phyloP scores from a whole-genome alignment of 1,140 invertebrate species.

The Drosophila mayri region DNA sequence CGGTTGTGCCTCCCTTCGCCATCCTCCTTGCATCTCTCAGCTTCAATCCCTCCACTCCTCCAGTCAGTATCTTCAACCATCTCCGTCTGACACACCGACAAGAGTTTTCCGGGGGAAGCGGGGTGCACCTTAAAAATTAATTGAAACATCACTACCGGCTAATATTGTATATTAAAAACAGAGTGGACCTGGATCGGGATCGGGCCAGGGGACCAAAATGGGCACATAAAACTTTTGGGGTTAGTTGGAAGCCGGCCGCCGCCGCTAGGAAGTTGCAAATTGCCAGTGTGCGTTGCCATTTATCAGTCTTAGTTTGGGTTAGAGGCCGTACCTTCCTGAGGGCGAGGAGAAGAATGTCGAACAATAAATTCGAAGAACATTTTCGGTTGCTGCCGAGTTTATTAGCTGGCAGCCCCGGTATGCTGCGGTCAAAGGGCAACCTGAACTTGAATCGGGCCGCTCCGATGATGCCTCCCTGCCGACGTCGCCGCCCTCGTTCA shows the following conservation, averaged over 20 bases:
- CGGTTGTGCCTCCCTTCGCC: conserved; percentile 43
- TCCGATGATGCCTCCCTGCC: background rate
- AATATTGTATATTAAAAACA: conserved; percentile 77
- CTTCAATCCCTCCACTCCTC: background rate
- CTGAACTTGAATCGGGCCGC: conserved; percentile 33
- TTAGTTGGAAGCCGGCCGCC: background rate
- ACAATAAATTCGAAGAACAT: conserved; percentile 77
- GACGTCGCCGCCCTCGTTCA: conserved; percentile 28
- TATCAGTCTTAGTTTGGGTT: conserved; percentile 71
- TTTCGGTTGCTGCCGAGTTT: conserved; percentile 65
- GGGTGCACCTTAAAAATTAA: conserved; percentile 76
- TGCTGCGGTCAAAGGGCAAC: conserved; percentile 71
- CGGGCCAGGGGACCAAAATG: conserved; percentile 8
- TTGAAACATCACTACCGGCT: conserved; percentile 78
- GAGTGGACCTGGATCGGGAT: conserved; percentile 9
- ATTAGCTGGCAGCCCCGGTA: conserved; percentile 73
- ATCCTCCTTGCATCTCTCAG: conserved; percentile 2
- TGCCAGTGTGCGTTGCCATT: conserved; percentile 70
- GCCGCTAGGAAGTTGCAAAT: conserved; percentile 56
- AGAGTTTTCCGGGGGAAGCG: conserved; percentile 10
- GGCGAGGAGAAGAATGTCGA: conserved; percentile 58
- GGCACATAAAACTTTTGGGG: conserved; percentile 32
- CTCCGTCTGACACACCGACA: conserved; percentile 1
- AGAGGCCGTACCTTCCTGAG: conserved; percentile 2
- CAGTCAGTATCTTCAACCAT: conserved; percentile 29